Evolutionary conservation across 2,888 invertebrate genomes (phyloP).

Genomic region (Rhynchonema sp.): DNA sequence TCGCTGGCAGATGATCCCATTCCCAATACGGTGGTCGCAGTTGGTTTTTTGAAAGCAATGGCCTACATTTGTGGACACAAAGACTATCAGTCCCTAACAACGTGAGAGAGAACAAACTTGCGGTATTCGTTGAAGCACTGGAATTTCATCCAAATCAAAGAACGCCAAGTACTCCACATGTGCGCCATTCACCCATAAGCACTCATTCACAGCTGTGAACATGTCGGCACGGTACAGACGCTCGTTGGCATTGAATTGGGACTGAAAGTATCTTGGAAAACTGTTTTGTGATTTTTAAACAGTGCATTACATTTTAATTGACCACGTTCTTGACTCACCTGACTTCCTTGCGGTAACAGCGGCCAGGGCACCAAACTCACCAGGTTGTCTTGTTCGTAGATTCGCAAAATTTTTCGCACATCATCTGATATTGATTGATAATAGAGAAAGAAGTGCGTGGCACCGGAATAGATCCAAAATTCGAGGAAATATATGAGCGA

Average conservation of each 20-base stretch:
- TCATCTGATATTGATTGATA: not conserved
- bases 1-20: too few species aligned
- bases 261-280: too few species aligned
- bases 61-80: too few species aligned
- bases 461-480: not conserved
- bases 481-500: not conserved
- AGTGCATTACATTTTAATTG: too few species aligned
- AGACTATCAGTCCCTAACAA: too few species aligned
- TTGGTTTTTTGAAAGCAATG: too few species aligned
- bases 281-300: too few species aligned
- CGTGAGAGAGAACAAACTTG: too few species aligned
- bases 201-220: not conserved
- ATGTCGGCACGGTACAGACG: not conserved
- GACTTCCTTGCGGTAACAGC: too few species aligned
- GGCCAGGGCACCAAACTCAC: not conserved
- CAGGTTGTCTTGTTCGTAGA: not conserved
- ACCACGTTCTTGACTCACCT: too few species aligned
- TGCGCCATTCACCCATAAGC: not conserved
- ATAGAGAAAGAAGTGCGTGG: not conserved
- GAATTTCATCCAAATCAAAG: not conserved
- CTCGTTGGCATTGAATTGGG: not conserved
- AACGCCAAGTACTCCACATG: not conserved
- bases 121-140: too few species aligned
- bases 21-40: too few species aligned
- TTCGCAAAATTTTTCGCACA: not conserved